A percentile compares a stretch with the other conserved stretches of the same genome.
Evolutionary conservation across 2,113 vertebrate genomes (phyloP).

Genomic region (Dissostichus mawsoni): DNA sequence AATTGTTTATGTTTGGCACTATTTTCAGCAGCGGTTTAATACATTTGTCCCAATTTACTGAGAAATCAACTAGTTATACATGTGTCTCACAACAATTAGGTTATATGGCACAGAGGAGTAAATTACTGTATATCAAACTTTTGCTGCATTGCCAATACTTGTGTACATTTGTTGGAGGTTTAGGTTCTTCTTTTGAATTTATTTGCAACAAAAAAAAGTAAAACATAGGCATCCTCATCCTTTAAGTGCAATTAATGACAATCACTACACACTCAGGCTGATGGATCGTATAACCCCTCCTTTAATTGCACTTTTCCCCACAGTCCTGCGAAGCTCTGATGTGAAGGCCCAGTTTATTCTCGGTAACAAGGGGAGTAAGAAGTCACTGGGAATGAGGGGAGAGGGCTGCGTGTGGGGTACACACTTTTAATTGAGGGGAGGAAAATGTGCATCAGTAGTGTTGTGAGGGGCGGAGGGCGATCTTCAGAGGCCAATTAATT

Average conservation of each 20-base stretch:
- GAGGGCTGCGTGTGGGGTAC: constrained; percentile 60
- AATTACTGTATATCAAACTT: too few species aligned
- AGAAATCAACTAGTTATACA: too few species aligned
- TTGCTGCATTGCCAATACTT: neutral
- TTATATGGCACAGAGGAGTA: neutral
- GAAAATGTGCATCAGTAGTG: constrained; percentile 76
- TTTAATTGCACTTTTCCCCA: constrained; percentile 25
- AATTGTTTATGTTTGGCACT: too few species aligned
- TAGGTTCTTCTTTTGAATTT: constrained; percentile 2
- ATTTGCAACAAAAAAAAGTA: constrained; percentile 7
- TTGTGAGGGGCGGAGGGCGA: constrained; percentile 68
- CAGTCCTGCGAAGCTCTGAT: constrained; percentile 26
- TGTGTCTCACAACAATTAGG: neutral
- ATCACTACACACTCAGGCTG: constrained; percentile 23
- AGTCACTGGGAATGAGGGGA: constrained; percentile 51
- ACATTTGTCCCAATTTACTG: too few species aligned
- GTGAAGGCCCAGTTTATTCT: constrained; percentile 70
- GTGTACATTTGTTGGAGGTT: neutral
- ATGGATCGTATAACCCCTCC: constrained; percentile 28
- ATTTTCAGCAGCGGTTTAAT: too few species aligned
- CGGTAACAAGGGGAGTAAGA: constrained; percentile 61
- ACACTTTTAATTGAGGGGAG: constrained; percentile 80
- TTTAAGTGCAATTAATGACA: constrained; percentile 37
- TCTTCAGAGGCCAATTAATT: constrained; percentile 88
- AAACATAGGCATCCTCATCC: constrained; percentile 10